Evolutionary conservation across 2,797 vertebrate species (phyloP).

Genomic region (Ceryle rudis): DNA sequence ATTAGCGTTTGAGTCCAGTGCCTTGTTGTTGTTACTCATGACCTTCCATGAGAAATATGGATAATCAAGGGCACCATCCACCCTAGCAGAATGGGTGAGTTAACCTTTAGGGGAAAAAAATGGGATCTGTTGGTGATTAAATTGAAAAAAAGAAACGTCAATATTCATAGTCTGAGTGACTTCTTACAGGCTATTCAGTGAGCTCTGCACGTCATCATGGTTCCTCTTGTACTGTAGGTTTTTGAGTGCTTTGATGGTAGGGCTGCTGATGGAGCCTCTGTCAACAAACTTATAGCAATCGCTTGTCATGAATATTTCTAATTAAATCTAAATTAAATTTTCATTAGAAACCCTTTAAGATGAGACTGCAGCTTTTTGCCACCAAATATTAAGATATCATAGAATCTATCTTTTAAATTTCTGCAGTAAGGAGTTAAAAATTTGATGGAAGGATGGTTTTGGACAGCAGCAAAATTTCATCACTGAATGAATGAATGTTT

Average conservation of each 20-base stretch:
- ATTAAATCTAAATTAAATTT: conserved; percentile 30
- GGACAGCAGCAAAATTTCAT: neutral
- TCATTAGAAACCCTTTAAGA: neutral
- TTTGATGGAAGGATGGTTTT: neutral
- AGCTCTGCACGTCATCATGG: neutral
- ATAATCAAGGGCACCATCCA: neutral
- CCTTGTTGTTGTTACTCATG: neutral
- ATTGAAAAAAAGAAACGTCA: neutral
- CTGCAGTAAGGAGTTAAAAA: neutral
- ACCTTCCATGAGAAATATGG: neutral
- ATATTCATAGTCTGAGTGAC: neutral
- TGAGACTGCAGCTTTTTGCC: neutral
- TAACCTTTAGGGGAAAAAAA: neutral
- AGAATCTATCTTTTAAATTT: conserved; percentile 18
- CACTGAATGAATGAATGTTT: neutral
- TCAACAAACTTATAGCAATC: neutral
- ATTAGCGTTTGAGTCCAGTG: neutral
- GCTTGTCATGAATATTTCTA: neutral
- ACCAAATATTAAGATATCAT: conserved; percentile 11
- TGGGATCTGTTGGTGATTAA: neutral
- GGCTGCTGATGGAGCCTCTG: neutral
- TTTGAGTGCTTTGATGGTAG: neutral
- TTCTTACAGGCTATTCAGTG: neutral
- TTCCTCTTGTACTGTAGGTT: neutral
- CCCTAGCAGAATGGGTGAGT: neutral